Evolutionary conservation across 1,140 invertebrate species (phyloP).

Genomic region (Brachionus koreanus): DNA sequence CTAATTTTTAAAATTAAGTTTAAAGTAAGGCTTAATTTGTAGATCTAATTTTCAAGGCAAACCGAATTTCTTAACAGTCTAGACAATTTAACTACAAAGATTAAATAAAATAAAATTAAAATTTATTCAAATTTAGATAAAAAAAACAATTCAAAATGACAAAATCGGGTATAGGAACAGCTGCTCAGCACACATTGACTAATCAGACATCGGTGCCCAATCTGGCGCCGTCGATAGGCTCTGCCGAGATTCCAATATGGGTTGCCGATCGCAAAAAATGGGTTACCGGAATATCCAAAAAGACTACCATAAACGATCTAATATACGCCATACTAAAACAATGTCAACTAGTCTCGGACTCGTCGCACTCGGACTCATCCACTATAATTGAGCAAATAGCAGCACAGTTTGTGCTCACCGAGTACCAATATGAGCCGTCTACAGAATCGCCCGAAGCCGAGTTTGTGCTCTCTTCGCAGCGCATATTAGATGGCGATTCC

Average conservation of each 20-base stretch:
- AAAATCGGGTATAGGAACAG: conserved; percentile 33
- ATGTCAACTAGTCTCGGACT: conserved; percentile 24
- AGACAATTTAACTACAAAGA: not conserved
- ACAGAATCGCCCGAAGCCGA: not conserved
- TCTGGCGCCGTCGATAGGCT: not conserved
- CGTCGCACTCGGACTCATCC: not conserved
- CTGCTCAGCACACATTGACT: not conserved
- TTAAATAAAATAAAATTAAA: not conserved
- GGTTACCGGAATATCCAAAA: conserved; percentile 70
- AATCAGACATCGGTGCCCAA: not conserved
- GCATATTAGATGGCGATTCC: conserved; percentile 1
- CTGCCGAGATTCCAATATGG: conserved; percentile 69
- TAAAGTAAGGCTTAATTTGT: not conserved
- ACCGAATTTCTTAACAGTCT: not conserved
- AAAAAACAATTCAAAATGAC: conserved; percentile 23
- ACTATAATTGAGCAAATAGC: not conserved
- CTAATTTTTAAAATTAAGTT: conserved; percentile 1
- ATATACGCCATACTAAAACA: conserved; percentile 65
- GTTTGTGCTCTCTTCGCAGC: conserved; percentile 29
- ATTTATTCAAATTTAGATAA: not conserved
- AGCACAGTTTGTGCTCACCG: not conserved
- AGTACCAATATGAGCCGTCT: not conserved
- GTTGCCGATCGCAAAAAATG: conserved; percentile 71
- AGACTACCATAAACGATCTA: conserved; percentile 73
- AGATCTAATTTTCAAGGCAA: conserved; percentile 5